These are phyloP conservation scores for Laupala kohalensis DNA, from an alignment of 1,140 invertebrate species.

Conservation along the genomic window DNA sequence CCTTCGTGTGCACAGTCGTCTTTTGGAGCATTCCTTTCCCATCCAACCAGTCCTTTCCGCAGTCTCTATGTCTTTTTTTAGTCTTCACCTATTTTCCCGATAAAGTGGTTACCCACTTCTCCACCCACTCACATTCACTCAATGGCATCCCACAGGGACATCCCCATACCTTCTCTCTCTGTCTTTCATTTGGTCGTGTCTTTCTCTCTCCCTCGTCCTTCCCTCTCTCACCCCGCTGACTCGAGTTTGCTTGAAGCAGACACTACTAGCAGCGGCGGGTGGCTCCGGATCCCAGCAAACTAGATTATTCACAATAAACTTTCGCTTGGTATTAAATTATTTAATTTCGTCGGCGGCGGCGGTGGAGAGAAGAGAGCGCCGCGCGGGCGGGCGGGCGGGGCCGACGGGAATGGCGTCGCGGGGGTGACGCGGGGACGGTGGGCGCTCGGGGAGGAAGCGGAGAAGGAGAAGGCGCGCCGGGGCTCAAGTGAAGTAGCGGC, in stretches of 20 bases:
- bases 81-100: neutral
- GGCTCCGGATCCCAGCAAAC: slow-evolving; percentile 20
- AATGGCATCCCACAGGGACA: neutral
- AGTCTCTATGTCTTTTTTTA: neutral
- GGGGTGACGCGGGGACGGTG: neutral
- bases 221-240: neutral
- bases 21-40: no score
- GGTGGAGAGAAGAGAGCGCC: slow-evolving; percentile 17
- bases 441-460: neutral
- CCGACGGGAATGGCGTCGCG: slow-evolving; percentile 18
- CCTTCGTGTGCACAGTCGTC: no score
- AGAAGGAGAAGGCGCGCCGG: slow-evolving; percentile 1
- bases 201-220: neutral
- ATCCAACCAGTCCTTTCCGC: no score
- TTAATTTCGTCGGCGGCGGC: slow-evolving; percentile 28
- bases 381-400: slow-evolving; percentile 27
- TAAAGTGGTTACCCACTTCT: neutral
- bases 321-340: slow-evolving; percentile 32
- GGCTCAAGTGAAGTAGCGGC: slow-evolving; percentile 28
- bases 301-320: slow-evolving; percentile 33
- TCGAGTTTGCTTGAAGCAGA: slow-evolving; percentile 7
- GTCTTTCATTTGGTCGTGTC: neutral
- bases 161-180: neutral
- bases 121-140: slow-evolving; percentile 1
- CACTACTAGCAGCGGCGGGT: neutral